Percentiles rank a stretch among this genome's conserved stretches.
Evolutionary conservation across 2,888 invertebrate species (phyloP).

Genomic region (Diadegma fenestrale): DNA sequence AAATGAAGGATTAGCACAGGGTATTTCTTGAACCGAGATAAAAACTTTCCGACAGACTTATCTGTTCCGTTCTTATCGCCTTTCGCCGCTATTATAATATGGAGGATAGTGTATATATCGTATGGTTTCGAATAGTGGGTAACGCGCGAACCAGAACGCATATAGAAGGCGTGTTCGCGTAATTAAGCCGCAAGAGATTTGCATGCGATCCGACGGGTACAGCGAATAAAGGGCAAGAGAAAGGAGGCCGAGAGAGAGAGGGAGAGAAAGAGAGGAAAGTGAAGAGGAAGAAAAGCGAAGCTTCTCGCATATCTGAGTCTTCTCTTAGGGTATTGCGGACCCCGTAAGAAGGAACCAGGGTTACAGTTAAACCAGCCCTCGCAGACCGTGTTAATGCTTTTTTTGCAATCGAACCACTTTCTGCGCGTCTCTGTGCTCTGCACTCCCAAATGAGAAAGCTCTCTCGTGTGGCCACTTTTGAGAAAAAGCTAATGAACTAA

Average conservation of each 20-base stretch:
- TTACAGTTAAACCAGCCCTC: constrained; percentile 72
- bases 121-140: constrained; percentile 78
- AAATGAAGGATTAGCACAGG: constrained; percentile 31
- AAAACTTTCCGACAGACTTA: constrained; percentile 54
- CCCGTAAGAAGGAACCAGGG: constrained; percentile 76
- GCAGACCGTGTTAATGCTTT: constrained; percentile 79
- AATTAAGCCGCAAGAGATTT: constrained; percentile 84
- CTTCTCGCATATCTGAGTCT: constrained; percentile 55
- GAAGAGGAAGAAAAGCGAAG: constrained; percentile 29
- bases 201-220: constrained; percentile 83
- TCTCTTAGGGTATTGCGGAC: constrained; percentile 45
- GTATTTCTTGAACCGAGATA: constrained; percentile 25
- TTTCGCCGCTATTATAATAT: constrained; percentile 47
- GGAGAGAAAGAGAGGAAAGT: not conserved
- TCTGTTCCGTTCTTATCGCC: constrained; percentile 53
- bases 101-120: constrained; percentile 43
- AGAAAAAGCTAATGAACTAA: constrained; percentile 53
- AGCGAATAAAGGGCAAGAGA: constrained; percentile 32
- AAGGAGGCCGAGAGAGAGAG: not conserved
- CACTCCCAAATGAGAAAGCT: constrained; percentile 41
- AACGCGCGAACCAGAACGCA: constrained; percentile 80
- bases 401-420: constrained; percentile 72
- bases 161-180: constrained; percentile 83
- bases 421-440: constrained; percentile 33
- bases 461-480: not conserved